These are phyloP conservation scores for Archivesica marissinica DNA, from an alignment of 1,140 invertebrate species.

Conservation along the genomic window DNA sequence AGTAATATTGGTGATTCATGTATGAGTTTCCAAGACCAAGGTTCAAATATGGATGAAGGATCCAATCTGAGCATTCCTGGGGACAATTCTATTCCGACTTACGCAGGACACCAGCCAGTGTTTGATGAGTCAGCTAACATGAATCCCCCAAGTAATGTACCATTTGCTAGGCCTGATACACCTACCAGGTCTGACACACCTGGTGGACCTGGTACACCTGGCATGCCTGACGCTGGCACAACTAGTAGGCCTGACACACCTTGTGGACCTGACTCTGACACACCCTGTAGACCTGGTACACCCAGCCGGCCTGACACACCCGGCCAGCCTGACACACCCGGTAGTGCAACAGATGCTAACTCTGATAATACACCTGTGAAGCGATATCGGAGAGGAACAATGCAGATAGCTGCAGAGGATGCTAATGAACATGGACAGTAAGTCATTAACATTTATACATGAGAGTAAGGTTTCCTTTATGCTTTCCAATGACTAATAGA, in stretches of 20 bases:
- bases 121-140: conserved; percentile 61
- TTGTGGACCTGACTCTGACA: too few relatives aligned
- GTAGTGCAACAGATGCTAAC: conserved; percentile 26
- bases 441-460: neutral
- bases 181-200: conserved; percentile 37
- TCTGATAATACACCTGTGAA: conserved; percentile 43
- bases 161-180: conserved; percentile 50
- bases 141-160: conserved; percentile 48
- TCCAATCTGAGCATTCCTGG: conserved; percentile 40
- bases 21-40: conserved; percentile 50
- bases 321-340: conserved; percentile 24
- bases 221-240: too few relatives aligned
- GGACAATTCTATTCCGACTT: neutral
- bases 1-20: conserved; percentile 41
- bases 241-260: conserved; percentile 33
- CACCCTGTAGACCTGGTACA: neutral
- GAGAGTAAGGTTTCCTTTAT: neutral
- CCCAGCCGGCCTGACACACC: neutral
- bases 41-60: conserved; percentile 37
- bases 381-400: conserved; percentile 37
- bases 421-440: conserved; percentile 63
- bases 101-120: conserved; percentile 28
- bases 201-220: too few relatives aligned
- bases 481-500: too few relatives aligned
- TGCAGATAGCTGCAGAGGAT: conserved; percentile 62